Percentiles rank a stretch among this genome's conserved stretches.
Conservation (phyloP, 2,888 invertebrate genomes). For the Thymelicus sylvestris region DNA sequence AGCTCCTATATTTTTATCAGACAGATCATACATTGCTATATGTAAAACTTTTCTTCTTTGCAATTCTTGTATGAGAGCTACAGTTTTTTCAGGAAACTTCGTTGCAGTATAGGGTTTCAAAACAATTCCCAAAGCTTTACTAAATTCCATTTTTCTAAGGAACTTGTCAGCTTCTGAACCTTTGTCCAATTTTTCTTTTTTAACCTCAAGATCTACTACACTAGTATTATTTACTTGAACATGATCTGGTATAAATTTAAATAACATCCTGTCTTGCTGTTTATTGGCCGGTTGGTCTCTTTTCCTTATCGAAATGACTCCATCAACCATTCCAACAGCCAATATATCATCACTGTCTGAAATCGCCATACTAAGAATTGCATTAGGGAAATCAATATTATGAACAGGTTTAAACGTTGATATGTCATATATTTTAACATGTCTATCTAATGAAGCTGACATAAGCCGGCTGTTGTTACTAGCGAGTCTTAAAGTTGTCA, state of each 20-base stretch:
- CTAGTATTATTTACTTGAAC: slow-evolving; percentile 40
- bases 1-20: slow-evolving; percentile 86
- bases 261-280: slow-evolving; percentile 65
- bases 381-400: slow-evolving; percentile 95
- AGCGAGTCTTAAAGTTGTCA: slow-evolving; percentile 93
- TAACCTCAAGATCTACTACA: slow-evolving; percentile 81
- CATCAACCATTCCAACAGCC: slow-evolving; percentile 96
- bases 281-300: slow-evolving; percentile 85
- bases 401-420: slow-evolving; percentile 94
- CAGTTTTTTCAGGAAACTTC: slow-evolving; percentile 90
- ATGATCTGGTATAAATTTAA: slow-evolving; percentile 83
- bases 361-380: slow-evolving; percentile 93
- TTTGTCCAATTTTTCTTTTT: slow-evolving; percentile 67
- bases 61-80: slow-evolving; percentile 93
- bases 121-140: slow-evolving; percentile 90
- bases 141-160: slow-evolving; percentile 92
- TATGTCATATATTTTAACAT: slow-evolving; percentile 96
- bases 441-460: slow-evolving; percentile 96
- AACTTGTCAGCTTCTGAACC: slow-evolving; percentile 87
- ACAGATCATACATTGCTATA: slow-evolving; percentile 90
- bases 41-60: slow-evolving; percentile 92
- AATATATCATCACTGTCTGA: slow-evolving; percentile 91
- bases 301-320: slow-evolving; percentile 93
- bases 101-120: slow-evolving; percentile 85
- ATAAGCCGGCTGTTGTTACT: slow-evolving; percentile 92